Evolutionary conservation across 2,113 vertebrate species (phyloP).

Genomic region (Poeciliopsis occidentalis): DNA sequence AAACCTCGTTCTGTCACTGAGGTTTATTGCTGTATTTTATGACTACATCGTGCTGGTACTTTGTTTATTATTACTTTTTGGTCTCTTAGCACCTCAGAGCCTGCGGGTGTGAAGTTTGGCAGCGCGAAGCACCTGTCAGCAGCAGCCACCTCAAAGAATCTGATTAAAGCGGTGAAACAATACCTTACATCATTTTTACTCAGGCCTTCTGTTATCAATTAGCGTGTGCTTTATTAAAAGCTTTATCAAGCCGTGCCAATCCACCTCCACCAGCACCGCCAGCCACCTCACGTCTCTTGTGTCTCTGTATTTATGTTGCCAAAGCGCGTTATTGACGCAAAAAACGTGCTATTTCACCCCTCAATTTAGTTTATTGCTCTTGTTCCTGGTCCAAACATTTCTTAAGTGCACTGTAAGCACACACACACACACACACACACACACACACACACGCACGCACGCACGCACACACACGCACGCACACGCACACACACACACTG

Average conservation of each 20-base stretch:
- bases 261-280: conserved; percentile 15
- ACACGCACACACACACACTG: conserved; percentile 41
- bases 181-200: conserved; percentile 19
- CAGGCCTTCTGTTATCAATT: conserved; percentile 49
- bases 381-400: conserved; percentile 78
- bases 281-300: conserved; percentile 24
- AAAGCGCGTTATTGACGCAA: conserved; percentile 58
- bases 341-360: conserved; percentile 65
- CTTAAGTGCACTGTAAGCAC: conserved; percentile 56
- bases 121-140: conserved; percentile 41
- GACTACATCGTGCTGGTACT: conserved; percentile 40
- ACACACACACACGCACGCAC: conserved; percentile 45
- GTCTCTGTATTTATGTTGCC: conserved; percentile 40
- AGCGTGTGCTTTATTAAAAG: conserved; percentile 24
- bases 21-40: conserved; percentile 48
- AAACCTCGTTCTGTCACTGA: conserved; percentile 50
- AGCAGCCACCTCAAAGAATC: conserved; percentile 43
- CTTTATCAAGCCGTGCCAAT: conserved; percentile 24
- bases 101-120: conserved; percentile 58
- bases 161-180: conserved; percentile 22
- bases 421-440: conserved; percentile 52
- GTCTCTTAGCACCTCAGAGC: conserved; percentile 45
- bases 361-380: conserved; percentile 75
- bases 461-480: conserved; percentile 51
- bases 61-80: conserved; percentile 51